Conservation (phyloP, 2,113 vertebrate genomes). For the Oreochromis spilurus region DNA sequence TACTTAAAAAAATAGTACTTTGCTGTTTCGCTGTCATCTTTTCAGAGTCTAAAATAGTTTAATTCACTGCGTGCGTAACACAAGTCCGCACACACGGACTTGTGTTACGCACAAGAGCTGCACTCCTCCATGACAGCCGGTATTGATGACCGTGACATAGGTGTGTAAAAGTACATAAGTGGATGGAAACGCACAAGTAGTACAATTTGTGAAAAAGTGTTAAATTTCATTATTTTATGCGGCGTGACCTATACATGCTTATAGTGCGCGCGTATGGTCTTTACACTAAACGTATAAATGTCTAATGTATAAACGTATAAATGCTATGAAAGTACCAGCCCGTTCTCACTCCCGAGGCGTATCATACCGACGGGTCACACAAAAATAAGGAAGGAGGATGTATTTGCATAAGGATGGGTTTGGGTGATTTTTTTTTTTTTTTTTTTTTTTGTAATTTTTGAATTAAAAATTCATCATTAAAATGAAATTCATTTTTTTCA, state of each 20-base stretch:
- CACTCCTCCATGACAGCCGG: not conserved
- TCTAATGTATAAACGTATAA: not conserved
- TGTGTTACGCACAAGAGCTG: not conserved
- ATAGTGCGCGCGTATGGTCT: not conserved
- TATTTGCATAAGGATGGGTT: not conserved
- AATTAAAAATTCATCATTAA: not conserved
- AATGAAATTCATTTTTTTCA: not conserved
- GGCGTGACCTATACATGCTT: rapidly evolving
- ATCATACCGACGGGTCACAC: not conserved
- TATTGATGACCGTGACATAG: not conserved
- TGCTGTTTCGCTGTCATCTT: not conserved
- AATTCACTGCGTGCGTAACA: not conserved
- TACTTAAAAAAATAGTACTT: not conserved
- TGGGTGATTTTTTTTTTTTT: not conserved
- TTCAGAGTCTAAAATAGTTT: not conserved
- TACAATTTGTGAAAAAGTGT: not conserved
- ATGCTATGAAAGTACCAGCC: not conserved
- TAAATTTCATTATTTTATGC: not conserved
- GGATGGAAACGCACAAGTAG: not conserved
- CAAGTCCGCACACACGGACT: not conserved
- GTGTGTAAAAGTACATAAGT: not conserved
- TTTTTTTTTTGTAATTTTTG: not conserved
- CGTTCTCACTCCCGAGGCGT: not conserved
- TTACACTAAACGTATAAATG: not conserved
- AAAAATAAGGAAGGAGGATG: not conserved